Conservation (phyloP, 2,888 invertebrate species). For the Omphaloscelis lunosa region DNA sequence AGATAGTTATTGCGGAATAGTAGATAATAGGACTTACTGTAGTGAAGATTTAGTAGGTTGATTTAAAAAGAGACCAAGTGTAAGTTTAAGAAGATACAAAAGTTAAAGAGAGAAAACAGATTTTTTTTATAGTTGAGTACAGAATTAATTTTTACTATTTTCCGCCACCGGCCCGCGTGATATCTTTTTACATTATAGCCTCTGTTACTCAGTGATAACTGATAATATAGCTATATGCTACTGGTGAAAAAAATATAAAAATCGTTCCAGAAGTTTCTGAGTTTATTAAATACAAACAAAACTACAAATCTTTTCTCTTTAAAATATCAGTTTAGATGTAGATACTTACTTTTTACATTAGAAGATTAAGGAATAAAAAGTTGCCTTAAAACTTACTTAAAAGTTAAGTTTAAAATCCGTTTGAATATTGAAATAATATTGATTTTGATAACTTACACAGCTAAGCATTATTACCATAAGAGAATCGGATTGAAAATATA, state of each 20-base stretch:
- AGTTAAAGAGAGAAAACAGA: background rate
- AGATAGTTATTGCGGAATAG: background rate
- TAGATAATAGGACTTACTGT: background rate
- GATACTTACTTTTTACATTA: background rate
- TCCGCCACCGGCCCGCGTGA: too few relatives aligned
- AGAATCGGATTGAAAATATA: background rate
- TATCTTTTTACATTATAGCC: too few relatives aligned
- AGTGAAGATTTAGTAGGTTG: background rate
- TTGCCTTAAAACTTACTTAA: background rate
- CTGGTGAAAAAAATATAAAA: too few relatives aligned
- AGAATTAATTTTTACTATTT: background rate
- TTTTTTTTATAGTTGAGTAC: background rate
- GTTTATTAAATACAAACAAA: too few relatives aligned
- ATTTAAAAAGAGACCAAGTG: background rate
- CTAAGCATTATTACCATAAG: background rate
- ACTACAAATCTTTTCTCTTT: too few relatives aligned
- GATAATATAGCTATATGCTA: too few relatives aligned
- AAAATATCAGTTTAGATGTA: too few relatives aligned
- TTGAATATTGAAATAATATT: background rate
- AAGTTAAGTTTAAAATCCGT: background rate
- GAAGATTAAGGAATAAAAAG: background rate
- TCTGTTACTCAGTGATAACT: too few relatives aligned
- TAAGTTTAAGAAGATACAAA: background rate
- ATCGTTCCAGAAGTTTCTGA: too few relatives aligned
- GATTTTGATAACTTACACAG: background rate